Percentiles rank a stretch among this genome's conserved stretches.
phyloP scores from a whole-genome alignment of 2,113 vertebrate species.

The Spheniscus mendiculus region DNA sequence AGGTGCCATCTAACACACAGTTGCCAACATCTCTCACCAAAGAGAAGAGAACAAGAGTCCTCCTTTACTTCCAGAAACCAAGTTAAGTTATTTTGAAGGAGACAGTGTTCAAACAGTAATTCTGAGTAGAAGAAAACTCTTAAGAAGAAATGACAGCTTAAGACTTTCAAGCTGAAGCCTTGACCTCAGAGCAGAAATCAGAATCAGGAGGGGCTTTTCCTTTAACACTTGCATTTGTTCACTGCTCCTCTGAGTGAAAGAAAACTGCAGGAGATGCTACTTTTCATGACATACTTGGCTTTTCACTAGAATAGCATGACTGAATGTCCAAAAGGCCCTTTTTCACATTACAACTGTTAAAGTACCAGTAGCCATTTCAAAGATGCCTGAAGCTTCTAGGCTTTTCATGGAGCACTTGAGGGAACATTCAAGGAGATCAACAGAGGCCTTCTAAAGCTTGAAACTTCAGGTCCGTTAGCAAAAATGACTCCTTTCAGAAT shows the following conservation, averaged over 20 bases:
- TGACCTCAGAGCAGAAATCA: background rate
- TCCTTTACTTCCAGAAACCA: background rate
- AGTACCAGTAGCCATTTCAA: background rate
- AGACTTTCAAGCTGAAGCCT: background rate
- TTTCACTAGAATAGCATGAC: background rate
- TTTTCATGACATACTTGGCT: background rate
- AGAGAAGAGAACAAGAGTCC: background rate
- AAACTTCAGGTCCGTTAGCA: background rate
- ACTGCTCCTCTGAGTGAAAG: background rate
- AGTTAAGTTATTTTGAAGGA: background rate
- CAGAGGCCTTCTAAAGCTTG: background rate
- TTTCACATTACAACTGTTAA: background rate
- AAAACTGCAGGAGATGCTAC: background rate
- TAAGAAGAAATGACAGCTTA: background rate
- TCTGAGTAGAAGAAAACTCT: background rate
- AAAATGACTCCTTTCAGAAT: background rate
- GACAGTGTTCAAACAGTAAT: background rate
- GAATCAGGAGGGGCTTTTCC: background rate
- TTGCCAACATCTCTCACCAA: background rate
- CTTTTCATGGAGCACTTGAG: background rate
- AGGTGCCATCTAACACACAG: background rate
- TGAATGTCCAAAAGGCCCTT: background rate
- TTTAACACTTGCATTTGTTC: background rate
- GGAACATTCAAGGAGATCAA: background rate
- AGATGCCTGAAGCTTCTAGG: background rate